phyloP scores from a whole-genome alignment of 2,113 vertebrate genomes.

The Halichoeres trimaculatus region DNA sequence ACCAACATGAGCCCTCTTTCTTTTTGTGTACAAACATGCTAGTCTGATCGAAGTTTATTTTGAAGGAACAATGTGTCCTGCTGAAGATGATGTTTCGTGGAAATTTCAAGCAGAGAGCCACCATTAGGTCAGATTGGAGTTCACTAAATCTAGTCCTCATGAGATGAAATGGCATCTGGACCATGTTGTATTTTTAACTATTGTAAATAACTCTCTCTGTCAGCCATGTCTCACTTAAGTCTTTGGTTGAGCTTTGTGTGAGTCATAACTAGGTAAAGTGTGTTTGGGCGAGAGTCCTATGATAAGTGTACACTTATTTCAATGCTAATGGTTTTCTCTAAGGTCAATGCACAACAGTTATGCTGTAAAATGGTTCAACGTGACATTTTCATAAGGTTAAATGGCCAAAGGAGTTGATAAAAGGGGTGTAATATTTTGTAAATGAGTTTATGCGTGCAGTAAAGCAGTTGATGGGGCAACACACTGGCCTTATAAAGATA shows the following conservation, averaged over 20 bases:
- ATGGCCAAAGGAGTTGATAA: not conserved
- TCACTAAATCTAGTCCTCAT: too few species aligned
- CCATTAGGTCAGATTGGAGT: too few species aligned
- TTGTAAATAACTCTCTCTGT: not conserved
- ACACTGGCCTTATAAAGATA: not conserved
- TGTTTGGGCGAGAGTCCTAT: not conserved
- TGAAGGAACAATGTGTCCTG: too few species aligned
- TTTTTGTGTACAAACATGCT: too few species aligned
- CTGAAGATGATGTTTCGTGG: too few species aligned
- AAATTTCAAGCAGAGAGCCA: too few species aligned
- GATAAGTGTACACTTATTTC: not conserved
- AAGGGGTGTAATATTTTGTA: not conserved
- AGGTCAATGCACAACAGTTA: not conserved
- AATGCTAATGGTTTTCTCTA: not conserved
- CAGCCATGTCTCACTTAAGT: not conserved
- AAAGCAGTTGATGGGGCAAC: not conserved
- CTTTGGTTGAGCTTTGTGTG: not conserved
- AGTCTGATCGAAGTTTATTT: too few species aligned
- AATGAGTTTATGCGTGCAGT: slow-evolving; percentile 4
- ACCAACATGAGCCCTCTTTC: too few species aligned
- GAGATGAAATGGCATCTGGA: not conserved
- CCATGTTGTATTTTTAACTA: not conserved
- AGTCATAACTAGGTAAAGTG: not conserved
- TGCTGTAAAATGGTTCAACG: not conserved
- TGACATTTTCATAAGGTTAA: slow-evolving; percentile 12